These are phyloP conservation scores for Oncorhynchus mykiss DNA, from an alignment of 2,113 vertebrate species.

Conservation along the genomic window DNA sequence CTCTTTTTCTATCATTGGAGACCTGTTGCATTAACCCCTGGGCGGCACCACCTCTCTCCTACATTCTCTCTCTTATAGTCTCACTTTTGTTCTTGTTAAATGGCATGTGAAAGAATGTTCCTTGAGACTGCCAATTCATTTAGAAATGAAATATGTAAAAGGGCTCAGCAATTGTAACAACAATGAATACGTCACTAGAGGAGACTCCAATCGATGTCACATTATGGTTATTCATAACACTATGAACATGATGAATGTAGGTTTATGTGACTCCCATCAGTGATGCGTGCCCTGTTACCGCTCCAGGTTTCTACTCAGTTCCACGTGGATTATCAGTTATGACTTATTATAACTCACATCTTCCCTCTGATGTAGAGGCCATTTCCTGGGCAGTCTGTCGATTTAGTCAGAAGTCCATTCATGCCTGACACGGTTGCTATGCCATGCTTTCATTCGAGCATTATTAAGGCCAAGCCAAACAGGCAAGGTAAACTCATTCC, in stretches of 20 bases:
- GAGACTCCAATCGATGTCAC: constrained; percentile 45
- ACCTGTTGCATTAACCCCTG: constrained; percentile 13
- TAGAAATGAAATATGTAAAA: constrained; percentile 31
- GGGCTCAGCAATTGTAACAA: constrained; percentile 36
- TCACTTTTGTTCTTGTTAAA: neutral
- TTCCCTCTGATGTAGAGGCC: constrained; percentile 43
- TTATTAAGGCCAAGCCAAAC: constrained; percentile 64
- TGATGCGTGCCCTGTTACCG: constrained; percentile 24
- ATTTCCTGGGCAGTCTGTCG: constrained; percentile 44
- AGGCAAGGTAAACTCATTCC: constrained; percentile 63
- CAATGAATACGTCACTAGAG: constrained; percentile 41
- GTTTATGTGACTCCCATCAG: constrained; percentile 53
- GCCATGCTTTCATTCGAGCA: constrained; percentile 37
- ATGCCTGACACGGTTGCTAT: constrained; percentile 41
- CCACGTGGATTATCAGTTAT: constrained; percentile 43
- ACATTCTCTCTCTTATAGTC: constrained; percentile 11
- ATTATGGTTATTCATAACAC: constrained; percentile 51
- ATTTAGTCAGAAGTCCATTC: constrained; percentile 48
- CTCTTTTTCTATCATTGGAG: constrained; percentile 16
- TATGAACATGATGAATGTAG: constrained; percentile 36
- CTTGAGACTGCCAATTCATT: constrained; percentile 18
- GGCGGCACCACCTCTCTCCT: constrained; percentile 22
- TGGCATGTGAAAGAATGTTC: neutral
- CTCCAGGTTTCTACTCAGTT: constrained; percentile 37
- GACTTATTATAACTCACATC: constrained; percentile 48